Evolutionary conservation across 2,797 vertebrate genomes (phyloP).

Genomic region (Galaxias olidus): DNA sequence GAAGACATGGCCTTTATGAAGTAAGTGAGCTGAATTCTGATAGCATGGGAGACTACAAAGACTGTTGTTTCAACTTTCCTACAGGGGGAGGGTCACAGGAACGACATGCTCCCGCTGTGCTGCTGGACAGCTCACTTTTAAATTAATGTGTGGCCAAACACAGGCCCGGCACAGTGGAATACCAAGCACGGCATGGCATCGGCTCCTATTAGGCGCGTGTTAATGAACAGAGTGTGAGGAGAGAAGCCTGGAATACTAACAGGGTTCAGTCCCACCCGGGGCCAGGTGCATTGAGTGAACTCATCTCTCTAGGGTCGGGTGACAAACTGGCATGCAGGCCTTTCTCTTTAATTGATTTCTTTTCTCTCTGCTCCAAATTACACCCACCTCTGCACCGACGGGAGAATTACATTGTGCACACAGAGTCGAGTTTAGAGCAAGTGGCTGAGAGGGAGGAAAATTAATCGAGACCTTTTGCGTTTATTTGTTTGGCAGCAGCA

Average conservation of each 20-base stretch:
- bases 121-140: slow-evolving; percentile 15
- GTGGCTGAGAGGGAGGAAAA: slow-evolving; percentile 10
- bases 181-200: slow-evolving; percentile 10
- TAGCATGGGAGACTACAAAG: neutral
- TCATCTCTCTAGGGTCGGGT: slow-evolving; percentile 2
- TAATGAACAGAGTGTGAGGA: slow-evolving; percentile 26
- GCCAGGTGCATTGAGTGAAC: slow-evolving; percentile 16
- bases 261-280: slow-evolving; percentile 17
- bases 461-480: slow-evolving; percentile 22
- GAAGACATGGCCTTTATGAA: neutral
- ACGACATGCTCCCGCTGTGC: slow-evolving; percentile 13
- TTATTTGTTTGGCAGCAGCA: slow-evolving; percentile 28
- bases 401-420: slow-evolving; percentile 7
- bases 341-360: slow-evolving; percentile 22
- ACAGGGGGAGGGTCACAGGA: neutral
- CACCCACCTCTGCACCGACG: neutral
- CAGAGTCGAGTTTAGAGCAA: neutral
- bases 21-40: neutral
- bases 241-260: slow-evolving; percentile 29
- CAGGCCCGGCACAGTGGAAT: slow-evolving; percentile 6
- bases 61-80: neutral
- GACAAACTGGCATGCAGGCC: slow-evolving; percentile 10
- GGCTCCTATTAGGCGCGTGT: slow-evolving; percentile 25
- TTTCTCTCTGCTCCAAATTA: slow-evolving; percentile 10
- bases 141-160: slow-evolving; percentile 18